Evolutionary conservation across 2,113 vertebrate species (phyloP), one percentile per base, ranked within the genome.

Genomic region (Anolis carolinensis): DNA sequence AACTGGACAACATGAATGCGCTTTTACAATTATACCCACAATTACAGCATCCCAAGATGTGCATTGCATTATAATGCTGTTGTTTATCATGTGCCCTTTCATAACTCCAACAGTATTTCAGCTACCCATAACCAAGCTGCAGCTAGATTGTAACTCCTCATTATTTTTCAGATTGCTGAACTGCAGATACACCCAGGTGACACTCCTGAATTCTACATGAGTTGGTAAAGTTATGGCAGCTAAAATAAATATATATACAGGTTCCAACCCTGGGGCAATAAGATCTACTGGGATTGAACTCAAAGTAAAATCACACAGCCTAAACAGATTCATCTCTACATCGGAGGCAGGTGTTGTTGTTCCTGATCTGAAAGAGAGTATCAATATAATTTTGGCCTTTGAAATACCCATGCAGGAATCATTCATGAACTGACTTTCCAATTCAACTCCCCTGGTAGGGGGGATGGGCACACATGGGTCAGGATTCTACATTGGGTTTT

Each of bases 1-100:
- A 96, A 90, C 68, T 0, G 73, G 92, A 90, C 90, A 89, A 81
- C 70, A 75, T 21, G 93, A 91, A 91, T 93, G 92, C 93, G 94
- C 92, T 89, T 87, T 91, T 91, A 90, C 91, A 87, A 92, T 95
- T 93, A 91, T 87, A 82, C 81, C 88, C 90, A 59, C 50, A 87
- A 92, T 95, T 94, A 94, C 92, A 90, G 81, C 0, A 0, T 90
- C 88, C 75, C 16, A 0, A 86, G 89, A 91, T 81, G 90, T 91
- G 76, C 25, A 0, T 21, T 30, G 95, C 95, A 95, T 96, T 82
- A 84, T 88, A 94, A 96, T 90, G 80, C 83, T 32, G 78, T 87
- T 91, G 89, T 95, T 95, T 90, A 77, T 70, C 18, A 77, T 0
- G 1, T 34, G 87, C 25, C 65, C 92, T 91, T 88, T 90, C 30